These are phyloP conservation scores for Salvelinus sp. DNA, from an alignment of 2,113 vertebrate genomes.

Conservation along the genomic window DNA sequence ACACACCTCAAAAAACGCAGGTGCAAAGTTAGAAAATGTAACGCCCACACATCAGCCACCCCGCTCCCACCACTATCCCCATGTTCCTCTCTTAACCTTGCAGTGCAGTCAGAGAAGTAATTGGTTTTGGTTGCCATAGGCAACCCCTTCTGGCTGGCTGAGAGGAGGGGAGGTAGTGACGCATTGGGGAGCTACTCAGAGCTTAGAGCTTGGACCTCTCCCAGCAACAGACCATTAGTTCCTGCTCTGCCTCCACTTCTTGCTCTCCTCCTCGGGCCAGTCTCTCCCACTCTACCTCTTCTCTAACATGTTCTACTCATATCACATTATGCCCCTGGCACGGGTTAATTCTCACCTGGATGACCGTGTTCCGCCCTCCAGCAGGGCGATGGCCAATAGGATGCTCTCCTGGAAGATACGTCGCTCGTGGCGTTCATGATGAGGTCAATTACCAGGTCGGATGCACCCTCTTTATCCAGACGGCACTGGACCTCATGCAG, in stretches of 20 bases:
- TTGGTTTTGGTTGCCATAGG: slow-evolving; percentile 59
- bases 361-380: slow-evolving; percentile 96
- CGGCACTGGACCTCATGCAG: slow-evolving; percentile 96
- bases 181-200: slow-evolving; percentile 19
- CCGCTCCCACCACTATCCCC: background rate
- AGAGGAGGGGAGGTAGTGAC: slow-evolving; percentile 34
- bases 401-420: slow-evolving; percentile 98
- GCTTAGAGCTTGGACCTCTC: slow-evolving; percentile 47
- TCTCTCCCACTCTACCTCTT: slow-evolving; percentile 4
- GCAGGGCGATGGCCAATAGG: slow-evolving; percentile 90
- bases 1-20: slow-evolving; percentile 28
- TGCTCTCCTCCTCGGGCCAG: background rate
- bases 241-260: slow-evolving; percentile 30
- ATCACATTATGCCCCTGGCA: background rate
- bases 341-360: slow-evolving; percentile 83
- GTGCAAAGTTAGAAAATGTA: slow-evolving; percentile 46
- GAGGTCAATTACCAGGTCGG: slow-evolving; percentile 96
- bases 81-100: slow-evolving; percentile 33
- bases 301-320: background rate
- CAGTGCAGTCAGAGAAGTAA: slow-evolving; percentile 41
- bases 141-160: slow-evolving; percentile 50
- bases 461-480: slow-evolving; percentile 95
- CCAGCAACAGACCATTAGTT: slow-evolving; percentile 35
- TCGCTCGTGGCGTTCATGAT: slow-evolving; percentile 98
- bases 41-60: slow-evolving; percentile 40